phyloP scores from a whole-genome alignment of 92 coral and sea anemone species.

The Pocillopora grandis region DNA sequence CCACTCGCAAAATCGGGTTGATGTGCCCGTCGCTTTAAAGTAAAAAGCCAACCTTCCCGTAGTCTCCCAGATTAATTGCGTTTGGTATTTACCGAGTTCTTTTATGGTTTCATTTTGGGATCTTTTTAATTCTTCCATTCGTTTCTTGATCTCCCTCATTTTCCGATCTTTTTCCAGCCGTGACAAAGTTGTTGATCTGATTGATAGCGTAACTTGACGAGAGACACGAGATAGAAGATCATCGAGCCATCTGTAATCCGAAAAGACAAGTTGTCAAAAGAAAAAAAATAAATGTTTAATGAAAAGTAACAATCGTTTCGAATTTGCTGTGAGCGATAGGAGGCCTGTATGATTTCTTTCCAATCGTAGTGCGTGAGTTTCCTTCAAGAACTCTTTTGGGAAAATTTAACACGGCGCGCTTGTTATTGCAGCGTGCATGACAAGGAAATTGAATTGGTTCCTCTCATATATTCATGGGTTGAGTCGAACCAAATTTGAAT shows the following conservation, averaged over 20 bases:
- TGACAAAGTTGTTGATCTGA: constrained; percentile 8
- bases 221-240: background rate
- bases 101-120: constrained; percentile 2
- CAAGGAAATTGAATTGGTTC: too few species aligned
- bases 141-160: background rate
- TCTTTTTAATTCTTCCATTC: constrained; percentile 3
- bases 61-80: background rate
- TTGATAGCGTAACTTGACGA: background rate
- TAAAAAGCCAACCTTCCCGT: background rate
- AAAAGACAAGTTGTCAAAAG: background rate
- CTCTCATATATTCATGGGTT: too few species aligned
- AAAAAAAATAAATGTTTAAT: background rate
- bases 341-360: too few species aligned
- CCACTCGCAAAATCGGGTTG: constrained; percentile 7
- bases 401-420: too few species aligned
- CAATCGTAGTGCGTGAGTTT: too few species aligned
- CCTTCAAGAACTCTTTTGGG: too few species aligned
- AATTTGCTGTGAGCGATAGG: background rate
- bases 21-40: background rate
- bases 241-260: constrained; percentile 7
- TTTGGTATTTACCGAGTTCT: constrained; percentile 13
- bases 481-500: too few species aligned
- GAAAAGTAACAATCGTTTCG: background rate
- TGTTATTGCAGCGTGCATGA: too few species aligned
- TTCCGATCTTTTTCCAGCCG: background rate